These are phyloP conservation scores for Hapalemur alaotrensis DNA, from an alignment of 2,797 vertebrate genomes.

Conservation along the genomic window DNA sequence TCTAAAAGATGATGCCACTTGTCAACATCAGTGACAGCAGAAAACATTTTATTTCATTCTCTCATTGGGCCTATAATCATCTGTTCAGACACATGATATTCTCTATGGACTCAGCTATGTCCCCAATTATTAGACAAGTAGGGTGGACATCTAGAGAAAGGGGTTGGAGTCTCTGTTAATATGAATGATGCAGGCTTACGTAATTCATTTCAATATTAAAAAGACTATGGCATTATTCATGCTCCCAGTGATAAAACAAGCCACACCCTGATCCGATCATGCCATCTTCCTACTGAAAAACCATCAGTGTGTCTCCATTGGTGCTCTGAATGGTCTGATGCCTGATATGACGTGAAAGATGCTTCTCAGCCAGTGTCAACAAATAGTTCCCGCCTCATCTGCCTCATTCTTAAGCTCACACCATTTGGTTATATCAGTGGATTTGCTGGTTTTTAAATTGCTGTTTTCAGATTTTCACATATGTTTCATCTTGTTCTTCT, in stretches of 20 bases:
- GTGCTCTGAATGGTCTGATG: not conserved
- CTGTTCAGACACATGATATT: not conserved
- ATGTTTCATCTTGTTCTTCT: not conserved
- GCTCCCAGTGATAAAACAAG: not conserved
- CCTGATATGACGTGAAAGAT: not conserved
- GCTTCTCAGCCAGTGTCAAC: not conserved
- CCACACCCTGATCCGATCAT: accelerated
- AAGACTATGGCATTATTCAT: not conserved
- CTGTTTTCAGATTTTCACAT: not conserved
- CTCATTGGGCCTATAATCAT: accelerated
- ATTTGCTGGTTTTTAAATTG: not conserved
- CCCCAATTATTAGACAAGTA: not conserved
- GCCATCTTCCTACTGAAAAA: not conserved
- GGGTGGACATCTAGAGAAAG: not conserved
- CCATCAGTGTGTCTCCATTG: not conserved
- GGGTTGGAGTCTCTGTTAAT: not conserved
- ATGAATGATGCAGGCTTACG: not conserved
- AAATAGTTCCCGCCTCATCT: not conserved
- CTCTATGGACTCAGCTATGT: not conserved
- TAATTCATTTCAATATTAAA: not conserved
- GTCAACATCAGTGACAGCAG: not conserved
- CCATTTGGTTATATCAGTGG: not conserved
- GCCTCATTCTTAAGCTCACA: not conserved
- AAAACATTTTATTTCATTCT: not conserved
- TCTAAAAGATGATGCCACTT: not conserved